These are phyloP conservation scores for Nycteola revayana DNA, from an alignment of 2,888 invertebrate species.

Conservation along the genomic window DNA sequence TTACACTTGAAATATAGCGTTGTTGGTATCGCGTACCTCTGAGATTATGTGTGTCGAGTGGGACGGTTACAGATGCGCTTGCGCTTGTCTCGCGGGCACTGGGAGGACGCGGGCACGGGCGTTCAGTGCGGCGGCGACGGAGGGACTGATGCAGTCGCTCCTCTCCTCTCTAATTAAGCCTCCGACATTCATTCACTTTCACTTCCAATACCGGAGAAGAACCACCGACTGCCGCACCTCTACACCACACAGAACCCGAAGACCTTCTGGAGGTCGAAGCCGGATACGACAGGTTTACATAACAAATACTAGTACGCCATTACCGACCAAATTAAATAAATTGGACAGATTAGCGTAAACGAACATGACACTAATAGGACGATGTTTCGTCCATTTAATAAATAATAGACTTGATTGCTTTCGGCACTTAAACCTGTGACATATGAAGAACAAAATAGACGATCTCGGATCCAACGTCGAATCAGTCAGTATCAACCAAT, in stretches of 20 bases:
- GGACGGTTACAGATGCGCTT: conserved; percentile 28
- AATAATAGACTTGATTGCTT: conserved; percentile 2
- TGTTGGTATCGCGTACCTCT: conserved; percentile 60
- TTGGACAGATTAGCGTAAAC: conserved; percentile 19
- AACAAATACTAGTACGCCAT: conserved; percentile 41
- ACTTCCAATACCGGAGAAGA: conserved; percentile 78
- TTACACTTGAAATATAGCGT: conserved; percentile 6
- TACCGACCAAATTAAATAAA: conserved; percentile 26
- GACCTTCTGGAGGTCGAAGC: conserved; percentile 78
- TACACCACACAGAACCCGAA: conserved; percentile 53
- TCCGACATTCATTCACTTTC: conserved; percentile 81
- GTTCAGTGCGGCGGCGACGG: conserved; percentile 63
- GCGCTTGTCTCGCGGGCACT: conserved; percentile 27
- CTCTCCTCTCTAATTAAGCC: conserved; percentile 81
- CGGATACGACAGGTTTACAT: conserved; percentile 64
- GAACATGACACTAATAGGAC: conserved; percentile 13
- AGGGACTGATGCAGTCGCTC: conserved; percentile 73
- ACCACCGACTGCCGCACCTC: conserved; percentile 62
- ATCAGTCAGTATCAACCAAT: too few species aligned
- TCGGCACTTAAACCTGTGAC: conserved; percentile 1
- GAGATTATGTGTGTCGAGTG: conserved; percentile 34
- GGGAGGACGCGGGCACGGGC: conserved; percentile 51
- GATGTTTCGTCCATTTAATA: conserved; percentile 9
- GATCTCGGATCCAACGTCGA: too few species aligned
- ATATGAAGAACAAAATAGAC: too few species aligned